Evolutionary conservation across 2,888 invertebrate species (phyloP), one percentile per base, ranked within the genome.

Genomic region (Neelides folsomi): DNA sequence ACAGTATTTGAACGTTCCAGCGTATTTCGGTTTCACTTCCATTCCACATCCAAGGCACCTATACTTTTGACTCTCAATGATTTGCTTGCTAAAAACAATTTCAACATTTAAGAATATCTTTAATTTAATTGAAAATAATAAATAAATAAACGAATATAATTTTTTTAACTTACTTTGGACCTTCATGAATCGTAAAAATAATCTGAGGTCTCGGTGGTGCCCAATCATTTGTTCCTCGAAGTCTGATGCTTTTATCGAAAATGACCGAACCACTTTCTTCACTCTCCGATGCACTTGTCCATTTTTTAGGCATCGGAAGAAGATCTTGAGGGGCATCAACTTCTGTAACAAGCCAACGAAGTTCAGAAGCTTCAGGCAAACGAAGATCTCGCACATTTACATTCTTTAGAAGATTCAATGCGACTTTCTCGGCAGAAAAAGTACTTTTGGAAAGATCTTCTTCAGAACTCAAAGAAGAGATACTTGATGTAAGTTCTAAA

Each of bases 1-100:
- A 68, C 87, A 87, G 67, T 84, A 87, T 13, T 86, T 77, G 70
- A 82, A 85, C 64, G 80, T 77, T 53, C 80, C 79, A 10, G 82
- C 78, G 67, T 83, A 84, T 57, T 79, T 77, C 5, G 74, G 73
- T 2, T 82, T 81, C 6, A 88, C 83, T 66, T 78, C 79, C 77
- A 83, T 82, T 1, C 87, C 86, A 71, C 88, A 89, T 3, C 87
- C 87, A 40, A 87, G 85, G 71, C 88, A 89, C 27, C 82, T 75
- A 66, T 80, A 81, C 66, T 82, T 81, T 69, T 89, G 88, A 56
- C 77, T 80, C 10, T 76, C 76, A 71, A 87, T 76, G 36, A 81
- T 66, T 49, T 72, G 27, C 27, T 27, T 27, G 27, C 27, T 27
- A 27, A 27, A 5, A 27, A 27, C 3, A 5, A 7, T 7, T 5